These are phyloP conservation scores for Corapipo altera DNA, from an alignment of 2,113 vertebrate genomes.

Conservation along the genomic window DNA sequence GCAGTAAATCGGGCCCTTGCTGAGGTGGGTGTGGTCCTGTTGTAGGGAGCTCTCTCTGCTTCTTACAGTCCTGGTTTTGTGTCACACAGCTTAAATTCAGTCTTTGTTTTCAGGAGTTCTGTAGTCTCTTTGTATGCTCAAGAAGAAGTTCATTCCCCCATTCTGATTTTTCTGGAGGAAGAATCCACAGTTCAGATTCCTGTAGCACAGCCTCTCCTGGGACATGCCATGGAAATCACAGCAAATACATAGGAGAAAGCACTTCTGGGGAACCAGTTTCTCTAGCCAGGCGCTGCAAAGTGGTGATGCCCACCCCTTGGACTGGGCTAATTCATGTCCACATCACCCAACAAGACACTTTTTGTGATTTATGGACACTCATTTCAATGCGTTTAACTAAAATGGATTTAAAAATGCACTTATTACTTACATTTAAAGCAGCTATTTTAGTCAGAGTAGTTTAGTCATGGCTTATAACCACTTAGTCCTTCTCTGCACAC, in stretches of 20 bases:
- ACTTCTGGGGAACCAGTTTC: background rate
- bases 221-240: background rate
- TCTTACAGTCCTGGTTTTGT: background rate
- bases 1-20: background rate
- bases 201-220: background rate
- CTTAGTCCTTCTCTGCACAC: background rate
- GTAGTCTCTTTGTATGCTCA: background rate
- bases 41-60: background rate
- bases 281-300: background rate
- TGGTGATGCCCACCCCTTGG: background rate
- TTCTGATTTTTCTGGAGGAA: background rate
- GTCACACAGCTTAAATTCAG: background rate
- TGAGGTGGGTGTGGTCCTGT: background rate
- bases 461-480: background rate
- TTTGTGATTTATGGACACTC: background rate
- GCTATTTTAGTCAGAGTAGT: background rate
- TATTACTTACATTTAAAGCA: background rate
- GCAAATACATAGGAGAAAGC: accelerated
- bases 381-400: background rate
- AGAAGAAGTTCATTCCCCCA: background rate
- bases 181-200: background rate
- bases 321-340: background rate
- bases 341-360: background rate
- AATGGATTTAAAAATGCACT: background rate
- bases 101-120: background rate